Base-by-base conservation (phyloP, 1,140 invertebrate species). In the Drosophila hydei region DNA sequence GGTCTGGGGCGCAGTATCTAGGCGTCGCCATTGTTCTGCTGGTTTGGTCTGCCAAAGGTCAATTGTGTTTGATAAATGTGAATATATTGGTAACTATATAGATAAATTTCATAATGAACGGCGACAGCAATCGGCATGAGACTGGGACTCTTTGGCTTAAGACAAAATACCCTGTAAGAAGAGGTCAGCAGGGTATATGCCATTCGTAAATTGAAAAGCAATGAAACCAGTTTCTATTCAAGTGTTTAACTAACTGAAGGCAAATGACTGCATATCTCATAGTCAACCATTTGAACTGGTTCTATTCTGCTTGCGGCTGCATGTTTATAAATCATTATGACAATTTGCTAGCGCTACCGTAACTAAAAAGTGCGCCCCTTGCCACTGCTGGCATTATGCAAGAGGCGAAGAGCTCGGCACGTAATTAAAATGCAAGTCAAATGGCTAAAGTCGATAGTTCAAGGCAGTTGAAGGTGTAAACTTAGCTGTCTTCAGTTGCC, bases 301-400 rank as follows among this genome's bases (percentile, higher is more conserved):
- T 84, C 75, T 70, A 62, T 71, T 25, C 65, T 51, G 63, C 40
- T 45, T 60, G 58, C 33, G 36, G 33, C 19, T 67, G 68, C 33
- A 62, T 87, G 81, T 56, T 58, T 69, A 72, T 77, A 87, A 85
- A 80, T 85, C 81, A 85, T 85, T 74, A 79, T 72, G 69, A 74
- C 70, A 80, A 85, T 87, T 80, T 42, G 59, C 55, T 55, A 69
- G 70, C 62, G 81, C 80, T 85, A 85, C 80, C 62, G 81, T 71
- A 74, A 76, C 77, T 69, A 70, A 60, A 74, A 77, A 64, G 80
- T 56, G 51, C 65, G 72, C 54, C 72, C 64, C 45, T 52, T 25
- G 51, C 52, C 38, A 63, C 36, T 64, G 25, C 25, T 23, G n/a
- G 30, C 45, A 65, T 69, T 75, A 47, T 85, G 68, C 76, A 76